phyloP scores from a whole-genome alignment of 2,888 invertebrate genomes.

The Cephus pulcher region DNA sequence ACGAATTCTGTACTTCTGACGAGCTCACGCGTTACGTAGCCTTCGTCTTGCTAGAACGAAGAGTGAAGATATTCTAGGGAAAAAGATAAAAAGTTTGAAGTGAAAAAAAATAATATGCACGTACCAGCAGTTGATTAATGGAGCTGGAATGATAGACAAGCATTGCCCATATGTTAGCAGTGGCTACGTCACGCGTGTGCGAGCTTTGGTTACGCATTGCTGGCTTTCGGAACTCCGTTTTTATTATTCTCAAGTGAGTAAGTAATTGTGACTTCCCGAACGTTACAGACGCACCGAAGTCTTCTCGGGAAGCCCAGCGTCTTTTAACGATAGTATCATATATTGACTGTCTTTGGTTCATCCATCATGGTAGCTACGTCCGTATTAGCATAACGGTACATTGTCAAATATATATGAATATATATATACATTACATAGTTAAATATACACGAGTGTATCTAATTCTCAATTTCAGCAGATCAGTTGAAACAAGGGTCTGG shows the following conservation, averaged over 20 bases:
- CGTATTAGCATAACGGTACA: neutral
- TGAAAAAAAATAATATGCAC: conserved; percentile 1
- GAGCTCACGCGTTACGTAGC: neutral
- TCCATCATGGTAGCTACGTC: neutral
- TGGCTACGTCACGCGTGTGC: neutral
- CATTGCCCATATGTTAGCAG: neutral
- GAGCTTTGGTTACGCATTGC: neutral
- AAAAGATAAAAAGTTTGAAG: neutral
- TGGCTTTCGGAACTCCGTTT: neutral
- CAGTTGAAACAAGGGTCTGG: neutral
- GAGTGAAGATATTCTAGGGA: neutral
- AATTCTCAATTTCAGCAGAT: neutral
- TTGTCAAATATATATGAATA: neutral
- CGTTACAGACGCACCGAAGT: neutral
- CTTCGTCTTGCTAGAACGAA: neutral
- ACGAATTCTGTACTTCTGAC: neutral
- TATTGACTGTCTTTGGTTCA: neutral
- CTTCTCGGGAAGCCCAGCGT: neutral
- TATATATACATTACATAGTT: neutral
- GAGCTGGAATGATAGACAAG: conserved; percentile 16
- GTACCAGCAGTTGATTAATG: conserved; percentile 15
- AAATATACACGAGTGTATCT: neutral
- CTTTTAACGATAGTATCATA: neutral
- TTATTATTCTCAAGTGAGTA: neutral
- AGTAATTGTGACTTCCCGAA: neutral